Percentiles rank a stretch among this genome's conserved stretches.
These are phyloP conservation scores for Aurelia sp. DNA, from an alignment of 30 jellyfish, hydroid and myxozoan genomes.

Conservation along the genomic window DNA sequence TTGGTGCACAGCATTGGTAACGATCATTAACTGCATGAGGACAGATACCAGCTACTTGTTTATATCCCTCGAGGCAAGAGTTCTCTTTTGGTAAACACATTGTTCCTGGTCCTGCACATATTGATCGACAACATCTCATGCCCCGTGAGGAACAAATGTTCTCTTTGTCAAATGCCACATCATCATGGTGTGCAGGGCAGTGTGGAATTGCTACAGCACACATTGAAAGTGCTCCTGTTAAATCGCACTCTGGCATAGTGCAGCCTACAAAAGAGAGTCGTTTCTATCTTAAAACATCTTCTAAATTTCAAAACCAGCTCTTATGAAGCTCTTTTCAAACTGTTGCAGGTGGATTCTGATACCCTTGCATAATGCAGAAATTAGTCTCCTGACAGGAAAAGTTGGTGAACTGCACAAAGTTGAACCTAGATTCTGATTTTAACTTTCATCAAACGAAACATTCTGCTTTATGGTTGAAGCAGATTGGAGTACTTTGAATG, in stretches of 20 bases:
- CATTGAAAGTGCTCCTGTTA: constrained; percentile 84
- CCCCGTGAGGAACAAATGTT: constrained; percentile 73
- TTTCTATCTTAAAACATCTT: no score
- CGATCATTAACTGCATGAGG: constrained; percentile 72
- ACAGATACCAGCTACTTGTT: constrained; percentile 75
- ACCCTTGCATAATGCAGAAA: no score
- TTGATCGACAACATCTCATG: constrained; percentile 89
- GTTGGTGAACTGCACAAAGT: no score
- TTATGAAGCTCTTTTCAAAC: no score
- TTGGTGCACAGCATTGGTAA: constrained; percentile 87
- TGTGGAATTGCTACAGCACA: constrained; percentile 81
- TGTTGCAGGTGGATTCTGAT: no score
- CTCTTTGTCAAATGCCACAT: constrained; percentile 54
- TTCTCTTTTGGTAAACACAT: constrained; percentile 71
- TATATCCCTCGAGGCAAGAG: constrained; percentile 78
- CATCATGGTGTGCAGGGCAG: constrained; percentile 96
- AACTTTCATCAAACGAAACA: no score
- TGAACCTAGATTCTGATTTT: no score
- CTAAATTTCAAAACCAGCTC: no score
- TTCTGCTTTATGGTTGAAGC: no score
- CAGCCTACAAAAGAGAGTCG: constrained; percentile 72
- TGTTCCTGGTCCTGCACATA: constrained; percentile 81
- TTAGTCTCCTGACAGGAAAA: no score
- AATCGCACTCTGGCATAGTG: constrained; percentile 96
- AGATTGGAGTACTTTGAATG: no score